Conservation (phyloP, 2,888 invertebrate species). For the Cosmorhoe ocellata region DNA sequence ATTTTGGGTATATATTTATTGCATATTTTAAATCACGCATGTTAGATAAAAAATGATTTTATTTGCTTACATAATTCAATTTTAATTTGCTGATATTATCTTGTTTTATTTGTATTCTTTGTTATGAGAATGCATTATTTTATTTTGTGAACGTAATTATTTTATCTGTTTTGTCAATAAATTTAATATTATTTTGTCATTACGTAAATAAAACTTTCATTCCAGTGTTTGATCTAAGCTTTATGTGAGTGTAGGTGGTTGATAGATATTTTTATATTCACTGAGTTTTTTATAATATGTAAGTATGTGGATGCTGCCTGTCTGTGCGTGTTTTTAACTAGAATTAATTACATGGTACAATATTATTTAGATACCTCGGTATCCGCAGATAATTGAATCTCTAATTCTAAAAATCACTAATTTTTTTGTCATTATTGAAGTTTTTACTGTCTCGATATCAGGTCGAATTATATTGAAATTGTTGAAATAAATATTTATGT, state of each 20-base stretch:
- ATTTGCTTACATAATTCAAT: conserved; percentile 62
- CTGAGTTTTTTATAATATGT: conserved; percentile 28
- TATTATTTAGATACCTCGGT: conserved; percentile 24
- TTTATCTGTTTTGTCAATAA: conserved; percentile 33
- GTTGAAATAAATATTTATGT: conserved; percentile 80
- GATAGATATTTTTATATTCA: conserved; percentile 72
- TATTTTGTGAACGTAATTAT: conserved; percentile 44
- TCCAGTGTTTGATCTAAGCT: conserved; percentile 77
- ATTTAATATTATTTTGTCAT: conserved; percentile 42
- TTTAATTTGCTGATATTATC: conserved; percentile 66
- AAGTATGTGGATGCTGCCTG: conserved; percentile 68
- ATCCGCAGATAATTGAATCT: conserved; percentile 57
- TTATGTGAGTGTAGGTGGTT: conserved; percentile 69
- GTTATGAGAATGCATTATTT: conserved; percentile 55
- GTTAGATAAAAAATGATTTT: conserved; percentile 65
- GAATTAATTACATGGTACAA: conserved; percentile 34
- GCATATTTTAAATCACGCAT: conserved; percentile 50
- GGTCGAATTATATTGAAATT: conserved; percentile 68
- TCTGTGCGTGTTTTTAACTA: conserved; percentile 59
- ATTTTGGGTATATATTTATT: conserved; percentile 47
- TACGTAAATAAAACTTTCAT: conserved; percentile 71
- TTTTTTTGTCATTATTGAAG: conserved; percentile 52
- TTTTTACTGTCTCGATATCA: conserved; percentile 56
- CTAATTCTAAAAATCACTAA: conserved; percentile 49
- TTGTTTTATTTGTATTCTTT: conserved; percentile 49